These are phyloP conservation scores for Sitta carolinensis DNA, from an alignment of 2,797 vertebrate species.

Conservation along the genomic window DNA sequence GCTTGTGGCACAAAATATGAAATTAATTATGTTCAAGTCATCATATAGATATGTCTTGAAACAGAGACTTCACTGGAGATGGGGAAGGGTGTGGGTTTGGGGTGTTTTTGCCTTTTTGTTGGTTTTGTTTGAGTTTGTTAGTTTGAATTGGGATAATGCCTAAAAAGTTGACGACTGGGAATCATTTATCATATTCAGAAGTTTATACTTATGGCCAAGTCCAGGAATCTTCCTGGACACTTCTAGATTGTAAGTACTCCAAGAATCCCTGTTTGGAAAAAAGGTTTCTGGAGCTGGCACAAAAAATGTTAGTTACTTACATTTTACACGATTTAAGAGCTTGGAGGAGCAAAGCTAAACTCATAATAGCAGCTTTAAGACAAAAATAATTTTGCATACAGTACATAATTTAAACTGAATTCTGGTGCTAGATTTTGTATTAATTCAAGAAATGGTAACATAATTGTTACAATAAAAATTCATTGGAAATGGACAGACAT, in stretches of 20 bases:
- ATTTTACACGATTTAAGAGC: not conserved
- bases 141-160: not conserved
- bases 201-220: not conserved
- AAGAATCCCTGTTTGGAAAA: not conserved
- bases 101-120: not conserved
- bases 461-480: not conserved
- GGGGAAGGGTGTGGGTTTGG: not conserved
- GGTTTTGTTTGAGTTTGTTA: not conserved
- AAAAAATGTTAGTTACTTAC: not conserved
- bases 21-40: not conserved
- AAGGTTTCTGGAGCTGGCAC: not conserved
- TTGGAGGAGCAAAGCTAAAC: not conserved
- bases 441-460: not conserved
- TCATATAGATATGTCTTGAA: not conserved
- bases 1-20: not conserved
- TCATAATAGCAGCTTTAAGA: not conserved
- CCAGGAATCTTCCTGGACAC: not conserved
- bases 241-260: not conserved
- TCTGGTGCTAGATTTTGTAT: not conserved
- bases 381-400: not conserved
- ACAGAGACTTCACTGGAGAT: not conserved
- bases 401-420: not conserved
- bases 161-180: not conserved
- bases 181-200: not conserved
- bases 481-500: not conserved